A percentile compares a stretch with the other conserved stretches of the same genome.
Conservation (phyloP, 2,797 vertebrate species). For the Zalophus californianus region DNA sequence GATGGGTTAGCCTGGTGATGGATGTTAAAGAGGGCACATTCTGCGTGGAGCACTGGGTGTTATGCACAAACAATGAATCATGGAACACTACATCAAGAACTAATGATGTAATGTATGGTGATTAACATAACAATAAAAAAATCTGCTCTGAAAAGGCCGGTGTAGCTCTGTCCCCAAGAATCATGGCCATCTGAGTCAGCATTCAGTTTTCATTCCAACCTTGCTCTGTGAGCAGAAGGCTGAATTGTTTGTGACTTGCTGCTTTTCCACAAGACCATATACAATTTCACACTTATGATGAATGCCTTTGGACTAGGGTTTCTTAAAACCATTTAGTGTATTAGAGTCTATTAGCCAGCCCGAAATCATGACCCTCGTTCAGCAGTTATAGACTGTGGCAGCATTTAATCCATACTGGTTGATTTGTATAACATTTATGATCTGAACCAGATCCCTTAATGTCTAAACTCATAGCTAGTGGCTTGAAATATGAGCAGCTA, state of each 20-base stretch:
- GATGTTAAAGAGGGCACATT: too few species aligned
- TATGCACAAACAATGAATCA: too few species aligned
- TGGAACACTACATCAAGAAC: too few species aligned
- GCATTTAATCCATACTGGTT: slow-evolving; percentile 93
- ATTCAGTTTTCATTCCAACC: background rate
- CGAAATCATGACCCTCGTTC: slow-evolving; percentile 91
- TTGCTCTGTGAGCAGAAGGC: background rate
- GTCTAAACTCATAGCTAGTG: slow-evolving; percentile 91
- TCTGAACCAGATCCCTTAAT: slow-evolving; percentile 93
- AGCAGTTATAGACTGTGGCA: slow-evolving; percentile 90
- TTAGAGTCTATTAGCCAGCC: slow-evolving; percentile 90
- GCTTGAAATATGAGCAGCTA: slow-evolving; percentile 88
- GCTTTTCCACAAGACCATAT: slow-evolving; percentile 63
- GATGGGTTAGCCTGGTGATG: too few species aligned
- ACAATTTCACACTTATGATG: slow-evolving; percentile 76
- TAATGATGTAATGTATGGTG: too few species aligned
- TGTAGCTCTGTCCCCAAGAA: background rate
- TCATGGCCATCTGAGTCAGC: background rate
- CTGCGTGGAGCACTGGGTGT: too few species aligned
- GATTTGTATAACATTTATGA: slow-evolving; percentile 95
- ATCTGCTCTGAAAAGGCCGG: background rate
- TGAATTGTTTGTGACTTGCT: background rate
- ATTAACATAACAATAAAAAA: too few species aligned
- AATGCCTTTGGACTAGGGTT: slow-evolving; percentile 83
- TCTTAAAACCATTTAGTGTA: slow-evolving; percentile 90